Evolutionary conservation across 2,888 invertebrate species (phyloP), one percentile per base, ranked within the genome.

Genomic region (Ceramica pisi): DNA sequence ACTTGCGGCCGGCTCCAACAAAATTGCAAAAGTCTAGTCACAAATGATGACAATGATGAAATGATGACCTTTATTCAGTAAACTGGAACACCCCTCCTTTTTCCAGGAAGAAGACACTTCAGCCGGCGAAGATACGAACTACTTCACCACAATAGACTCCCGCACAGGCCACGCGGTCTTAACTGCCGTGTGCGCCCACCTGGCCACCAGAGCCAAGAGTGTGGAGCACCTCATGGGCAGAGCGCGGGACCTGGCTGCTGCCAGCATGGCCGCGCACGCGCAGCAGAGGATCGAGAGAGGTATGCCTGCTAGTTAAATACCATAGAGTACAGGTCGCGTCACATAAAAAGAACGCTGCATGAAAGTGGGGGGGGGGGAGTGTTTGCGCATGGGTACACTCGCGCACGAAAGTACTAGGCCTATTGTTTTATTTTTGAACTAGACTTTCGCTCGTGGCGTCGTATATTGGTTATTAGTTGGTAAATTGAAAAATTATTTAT

Each of bases 31-130:
- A 35, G 35, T 35, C 35, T 41, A n/a, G n/a, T n/a, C n/a, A n/a
- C n/a, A n/a, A n/a, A n/a, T n/a, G n/a, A n/a, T n/a, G n/a, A n/a
- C n/a, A n/a, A n/a, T n/a, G n/a, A n/a, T n/a, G n/a, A n/a, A n/a
- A n/a, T n/a, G n/a, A n/a, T n/a, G 44, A 44, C 9, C 6, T 46
- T 19, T 14, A 14, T 19, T 21, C n/a, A 65, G 19, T 41, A n/a
- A 0, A 48, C 14, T 51, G 4, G 4, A 21, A 8, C 41, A 14
- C 0, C 10, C 3, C 16, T 10, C 23, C 8, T 8, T 8, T 48
- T 46, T 16, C 5, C 63, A 92, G 92, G 91, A 95, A 81, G 94
- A 94, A 80, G 95, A 95, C 72, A 90, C 92, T 0, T 89, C 93
- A 61, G 87, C 89, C 0, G 85, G 87, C 6, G 92, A 90, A 9